Evolutionary conservation across 2,113 vertebrate genomes (phyloP), one percentile per base, ranked within the genome.

Genomic region (Speoplatyrhinus poulsoni): DNA sequence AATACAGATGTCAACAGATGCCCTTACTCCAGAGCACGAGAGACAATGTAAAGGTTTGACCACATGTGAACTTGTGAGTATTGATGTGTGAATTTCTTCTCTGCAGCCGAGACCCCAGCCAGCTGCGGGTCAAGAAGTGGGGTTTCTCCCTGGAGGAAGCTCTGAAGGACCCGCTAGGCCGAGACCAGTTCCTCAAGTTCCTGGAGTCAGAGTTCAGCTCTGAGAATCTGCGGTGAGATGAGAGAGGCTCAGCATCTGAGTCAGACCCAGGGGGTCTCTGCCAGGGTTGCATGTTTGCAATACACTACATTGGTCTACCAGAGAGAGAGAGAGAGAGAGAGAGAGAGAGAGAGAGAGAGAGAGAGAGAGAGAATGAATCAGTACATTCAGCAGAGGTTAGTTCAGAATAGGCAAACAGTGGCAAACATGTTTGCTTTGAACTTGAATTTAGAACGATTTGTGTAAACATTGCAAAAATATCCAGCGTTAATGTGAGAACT

Each of bases 121-220:
- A 98, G 84, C 95, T 96, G 79, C 93, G 96, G 56, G 96, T 98
- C 54, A 98, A 95, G 87, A 94, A 94, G 81, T 98, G 96, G 96
- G 95, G 94, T 56, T 98, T 98, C 90, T 96, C 95, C 62, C 92
- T 98, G 62, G 95, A 97, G 58, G 96, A 98, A 82, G 92, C 96
- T 1, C 86, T 98, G 65, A 98, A 96, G 82, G 96, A 98, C 79
- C 94, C 96, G 4, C 94, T 92, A 32, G 96, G 96, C 26, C 90
- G 92, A 65, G 96, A 98, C 69, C 96, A 96, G 83, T 98, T 98
- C 76, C 91, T 98, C 74, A 95, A 95, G 79, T 98, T 98, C 81
- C 85, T 98, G 77, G 96, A 98, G 88, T 98, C 96, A 0, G 96
- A 98, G 87, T 98, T 98, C 93, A 98, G 96, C 90, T 98, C 96